These are phyloP conservation scores for Acronicta aceris DNA, from an alignment of 2,888 invertebrate genomes.

Conservation along the genomic window DNA sequence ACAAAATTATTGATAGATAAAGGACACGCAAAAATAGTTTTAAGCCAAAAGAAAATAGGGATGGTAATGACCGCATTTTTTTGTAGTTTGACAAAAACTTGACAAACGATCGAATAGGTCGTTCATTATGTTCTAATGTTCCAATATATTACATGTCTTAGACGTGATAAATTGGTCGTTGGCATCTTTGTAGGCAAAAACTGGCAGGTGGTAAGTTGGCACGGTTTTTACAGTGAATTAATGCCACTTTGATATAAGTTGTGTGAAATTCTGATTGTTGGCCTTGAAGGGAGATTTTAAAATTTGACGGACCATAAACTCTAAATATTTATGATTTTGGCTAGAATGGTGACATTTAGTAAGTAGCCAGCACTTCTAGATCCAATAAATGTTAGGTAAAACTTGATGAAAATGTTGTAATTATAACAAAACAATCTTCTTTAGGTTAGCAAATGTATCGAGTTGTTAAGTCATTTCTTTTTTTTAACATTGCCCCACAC, in stretches of 20 bases:
- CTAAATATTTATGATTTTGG: no score
- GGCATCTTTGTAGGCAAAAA: conserved; percentile 73
- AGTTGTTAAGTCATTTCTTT: no score
- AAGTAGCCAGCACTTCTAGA: no score
- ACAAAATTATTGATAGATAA: conserved; percentile 6
- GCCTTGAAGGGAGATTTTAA: background rate
- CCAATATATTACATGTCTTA: conserved; percentile 84
- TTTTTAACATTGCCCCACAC: no score
- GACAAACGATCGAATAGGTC: conserved; percentile 80
- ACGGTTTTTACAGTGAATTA: conserved; percentile 66
- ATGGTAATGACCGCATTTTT: conserved; percentile 22
- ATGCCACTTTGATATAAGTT: conserved; percentile 50
- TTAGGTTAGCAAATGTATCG: no score
- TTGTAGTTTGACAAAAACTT: conserved; percentile 70
- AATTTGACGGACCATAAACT: background rate
- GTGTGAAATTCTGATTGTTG: conserved; percentile 56
- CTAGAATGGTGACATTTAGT: no score
- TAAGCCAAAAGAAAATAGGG: conserved; percentile 32
- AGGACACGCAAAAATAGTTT: conserved; percentile 26
- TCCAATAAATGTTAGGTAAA: no score
- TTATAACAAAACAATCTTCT: no score
- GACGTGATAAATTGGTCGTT: conserved; percentile 79
- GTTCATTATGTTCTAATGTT: conserved; percentile 86
- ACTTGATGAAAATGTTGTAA: no score
- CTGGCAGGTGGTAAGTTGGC: conserved; percentile 71